These are phyloP conservation scores for Coluber constrictor DNA, from an alignment of 2,797 vertebrate genomes.

Conservation along the genomic window DNA sequence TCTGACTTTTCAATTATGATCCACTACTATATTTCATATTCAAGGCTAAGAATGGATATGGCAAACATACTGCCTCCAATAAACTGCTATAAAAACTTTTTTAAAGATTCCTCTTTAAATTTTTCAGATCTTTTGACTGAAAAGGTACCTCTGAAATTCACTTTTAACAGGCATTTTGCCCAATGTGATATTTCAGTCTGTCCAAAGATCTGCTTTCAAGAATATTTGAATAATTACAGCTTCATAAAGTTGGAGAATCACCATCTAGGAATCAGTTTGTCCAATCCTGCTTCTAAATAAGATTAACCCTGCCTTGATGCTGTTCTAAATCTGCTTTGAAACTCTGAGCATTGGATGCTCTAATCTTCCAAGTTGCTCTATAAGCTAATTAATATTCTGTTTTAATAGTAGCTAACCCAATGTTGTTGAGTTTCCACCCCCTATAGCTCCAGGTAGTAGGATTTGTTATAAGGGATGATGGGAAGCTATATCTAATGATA, in stretches of 20 bases:
- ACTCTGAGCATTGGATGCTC: not conserved
- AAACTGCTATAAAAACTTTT: not conserved
- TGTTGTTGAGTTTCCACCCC: not conserved
- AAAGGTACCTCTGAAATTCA: not conserved
- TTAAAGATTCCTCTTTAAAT: not conserved
- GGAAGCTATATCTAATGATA: not conserved
- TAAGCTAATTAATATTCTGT: not conserved
- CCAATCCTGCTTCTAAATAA: not conserved
- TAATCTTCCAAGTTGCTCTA: not conserved
- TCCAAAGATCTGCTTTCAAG: not conserved
- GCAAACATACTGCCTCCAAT: not conserved
- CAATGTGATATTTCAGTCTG: not conserved
- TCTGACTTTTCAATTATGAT: conserved; percentile 2
- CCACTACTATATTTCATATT: not conserved
- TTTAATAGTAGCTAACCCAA: not conserved
- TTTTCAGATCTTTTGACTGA: not conserved
- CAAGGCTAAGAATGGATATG: not conserved
- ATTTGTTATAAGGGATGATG: not conserved
- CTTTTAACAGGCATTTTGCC: not conserved
- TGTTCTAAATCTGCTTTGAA: not conserved
- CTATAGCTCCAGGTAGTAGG: not conserved
- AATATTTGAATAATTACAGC: not conserved
- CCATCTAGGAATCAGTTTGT: not conserved
- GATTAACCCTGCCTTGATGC: not conserved
- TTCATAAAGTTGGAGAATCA: not conserved